Conservation (phyloP, 2,888 invertebrate genomes). For the Hypercompe scribonia region DNA sequence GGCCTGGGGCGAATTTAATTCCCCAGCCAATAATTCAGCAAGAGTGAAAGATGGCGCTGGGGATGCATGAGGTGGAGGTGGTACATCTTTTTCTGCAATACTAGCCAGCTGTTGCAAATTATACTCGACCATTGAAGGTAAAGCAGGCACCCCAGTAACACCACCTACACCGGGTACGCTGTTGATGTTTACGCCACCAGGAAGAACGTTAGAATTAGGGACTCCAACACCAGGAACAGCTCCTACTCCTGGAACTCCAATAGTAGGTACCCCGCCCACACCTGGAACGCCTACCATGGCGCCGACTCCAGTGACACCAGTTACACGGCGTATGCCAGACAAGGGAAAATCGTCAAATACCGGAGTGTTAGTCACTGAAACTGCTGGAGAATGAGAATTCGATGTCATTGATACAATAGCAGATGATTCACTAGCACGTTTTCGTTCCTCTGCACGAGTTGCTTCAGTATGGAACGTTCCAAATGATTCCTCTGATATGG, state of each 20-base stretch:
- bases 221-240: conserved; percentile 70
- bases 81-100: conserved; percentile 90
- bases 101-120: conserved; percentile 94
- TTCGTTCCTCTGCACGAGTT: conserved; percentile 85
- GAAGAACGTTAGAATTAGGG: conserved; percentile 65
- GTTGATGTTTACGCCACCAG: conserved; percentile 72
- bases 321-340: conserved; percentile 83
- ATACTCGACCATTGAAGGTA: conserved; percentile 93
- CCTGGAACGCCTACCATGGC: conserved; percentile 69
- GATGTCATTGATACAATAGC: conserved; percentile 78
- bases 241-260: conserved; percentile 70
- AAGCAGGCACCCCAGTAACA: conserved; percentile 71
- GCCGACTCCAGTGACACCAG: conserved; percentile 63
- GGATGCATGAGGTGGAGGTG: conserved; percentile 84
- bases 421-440: conserved; percentile 79
- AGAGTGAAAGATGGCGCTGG: conserved; percentile 90
- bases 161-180: conserved; percentile 69
- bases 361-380: conserved; percentile 89
- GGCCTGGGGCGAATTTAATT: conserved; percentile 90
- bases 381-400: conserved; percentile 79
- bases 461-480: conserved; percentile 91
- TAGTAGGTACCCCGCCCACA: conserved; percentile 58
- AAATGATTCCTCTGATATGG: conserved; percentile 90
- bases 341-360: conserved; percentile 91
- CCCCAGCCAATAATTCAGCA: conserved; percentile 92